phyloP scores from a whole-genome alignment of 2,113 vertebrate species.

The Varanus salvator region DNA sequence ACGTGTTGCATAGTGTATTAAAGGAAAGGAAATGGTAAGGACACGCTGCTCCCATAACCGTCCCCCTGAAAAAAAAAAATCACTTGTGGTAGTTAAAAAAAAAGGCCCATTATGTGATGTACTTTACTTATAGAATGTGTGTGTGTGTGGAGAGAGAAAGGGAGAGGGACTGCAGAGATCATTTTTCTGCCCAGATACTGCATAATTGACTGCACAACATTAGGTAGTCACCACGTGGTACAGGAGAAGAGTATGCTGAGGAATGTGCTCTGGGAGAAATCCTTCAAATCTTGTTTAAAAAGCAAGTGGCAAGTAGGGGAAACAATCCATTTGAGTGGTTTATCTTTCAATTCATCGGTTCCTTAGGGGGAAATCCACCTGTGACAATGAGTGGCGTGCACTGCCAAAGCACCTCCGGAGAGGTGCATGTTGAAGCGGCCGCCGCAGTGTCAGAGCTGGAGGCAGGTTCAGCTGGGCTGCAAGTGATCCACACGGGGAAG shows the following conservation, averaged over 20 bases:
- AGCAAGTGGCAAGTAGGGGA: background rate
- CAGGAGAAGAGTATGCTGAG: background rate
- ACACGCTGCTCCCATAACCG: background rate
- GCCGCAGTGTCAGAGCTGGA: background rate
- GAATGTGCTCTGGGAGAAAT: constrained; percentile 8
- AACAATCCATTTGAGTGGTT: constrained; percentile 24
- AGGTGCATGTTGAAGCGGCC: background rate
- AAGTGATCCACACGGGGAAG: background rate
- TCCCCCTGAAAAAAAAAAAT: background rate
- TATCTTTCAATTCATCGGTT: constrained; percentile 35
- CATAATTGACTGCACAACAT: constrained; percentile 65
- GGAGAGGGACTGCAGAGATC: background rate
- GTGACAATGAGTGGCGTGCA: background rate
- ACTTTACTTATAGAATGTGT: background rate
- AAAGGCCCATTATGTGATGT: constrained; percentile 31
- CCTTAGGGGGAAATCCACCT: constrained; percentile 26
- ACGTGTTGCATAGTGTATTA: background rate
- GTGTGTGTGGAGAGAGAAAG: no score
- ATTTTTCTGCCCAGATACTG: constrained; percentile 75
- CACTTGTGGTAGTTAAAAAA: background rate
- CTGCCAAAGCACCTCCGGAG: background rate
- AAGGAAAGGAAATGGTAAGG: background rate
- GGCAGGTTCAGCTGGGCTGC: background rate
- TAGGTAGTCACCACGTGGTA: constrained; percentile 59
- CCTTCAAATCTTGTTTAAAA: constrained; percentile 28